Conservation (phyloP, 2,797 vertebrate genomes). For the Pangasius sanitwongsei region DNA sequence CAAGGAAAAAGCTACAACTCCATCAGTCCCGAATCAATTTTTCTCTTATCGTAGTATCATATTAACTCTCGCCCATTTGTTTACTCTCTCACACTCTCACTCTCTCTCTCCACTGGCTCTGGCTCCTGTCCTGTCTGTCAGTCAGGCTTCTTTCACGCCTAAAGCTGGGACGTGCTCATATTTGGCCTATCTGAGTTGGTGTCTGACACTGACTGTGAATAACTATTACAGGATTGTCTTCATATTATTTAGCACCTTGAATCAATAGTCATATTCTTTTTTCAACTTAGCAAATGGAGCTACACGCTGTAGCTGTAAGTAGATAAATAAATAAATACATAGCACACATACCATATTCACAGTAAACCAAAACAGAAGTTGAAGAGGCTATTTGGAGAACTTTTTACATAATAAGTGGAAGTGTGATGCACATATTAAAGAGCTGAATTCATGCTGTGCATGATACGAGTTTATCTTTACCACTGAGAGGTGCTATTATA, state of each 20-base stretch:
- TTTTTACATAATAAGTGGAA: not conserved
- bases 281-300: not conserved
- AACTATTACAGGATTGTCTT: not conserved
- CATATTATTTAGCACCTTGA: not conserved
- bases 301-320: not conserved
- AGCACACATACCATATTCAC: not conserved
- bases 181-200: not conserved
- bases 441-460: slow-evolving; percentile 45
- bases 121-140: not conserved
- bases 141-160: not conserved
- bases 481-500: slow-evolving; percentile 12
- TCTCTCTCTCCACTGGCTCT: not conserved
- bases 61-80: not conserved
- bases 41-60: not conserved
- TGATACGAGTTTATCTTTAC: slow-evolving; percentile 61
- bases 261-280: not conserved
- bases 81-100: not conserved
- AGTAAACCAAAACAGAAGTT: not conserved
- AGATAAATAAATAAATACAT: not conserved
- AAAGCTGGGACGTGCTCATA: not conserved
- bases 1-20: not conserved
- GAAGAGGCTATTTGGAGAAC: not conserved
- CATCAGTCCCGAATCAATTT: not conserved
- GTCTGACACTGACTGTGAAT: not conserved
- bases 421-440: slow-evolving; percentile 1